Conservation (phyloP, 2,888 invertebrate genomes). For the Drosophila maculinotata region DNA sequence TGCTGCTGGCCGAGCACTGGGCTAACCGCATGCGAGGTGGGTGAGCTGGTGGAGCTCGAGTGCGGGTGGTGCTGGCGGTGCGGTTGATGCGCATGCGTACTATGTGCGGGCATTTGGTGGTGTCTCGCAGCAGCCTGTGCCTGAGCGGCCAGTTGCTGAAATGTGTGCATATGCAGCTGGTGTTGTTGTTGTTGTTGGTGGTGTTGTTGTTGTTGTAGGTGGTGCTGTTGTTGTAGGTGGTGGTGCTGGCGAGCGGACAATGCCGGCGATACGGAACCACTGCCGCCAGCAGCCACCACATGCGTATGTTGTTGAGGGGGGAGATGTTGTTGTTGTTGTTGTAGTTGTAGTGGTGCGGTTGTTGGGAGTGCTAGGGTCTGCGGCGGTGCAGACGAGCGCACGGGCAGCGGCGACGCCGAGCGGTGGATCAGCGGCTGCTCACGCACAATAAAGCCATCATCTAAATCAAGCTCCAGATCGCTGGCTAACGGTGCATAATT, state of each 20-base stretch:
- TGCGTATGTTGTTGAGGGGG: constrained; percentile 67
- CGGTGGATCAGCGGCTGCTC: constrained; percentile 84
- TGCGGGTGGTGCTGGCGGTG: constrained; percentile 72
- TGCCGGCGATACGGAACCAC: constrained; percentile 82
- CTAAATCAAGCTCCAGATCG: constrained; percentile 63
- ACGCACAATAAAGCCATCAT: constrained; percentile 78
- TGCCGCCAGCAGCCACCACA: constrained; percentile 72
- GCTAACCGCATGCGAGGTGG: constrained; percentile 82
- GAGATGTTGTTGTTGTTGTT: constrained; percentile 66
- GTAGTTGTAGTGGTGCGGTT: constrained; percentile 57
- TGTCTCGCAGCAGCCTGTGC: constrained; percentile 74
- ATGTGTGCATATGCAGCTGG: constrained; percentile 79
- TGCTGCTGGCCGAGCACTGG: constrained; percentile 73
- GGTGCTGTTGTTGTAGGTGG: constrained; percentile 68
- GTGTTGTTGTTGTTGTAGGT: constrained; percentile 64
- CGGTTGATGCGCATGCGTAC: constrained; percentile 68
- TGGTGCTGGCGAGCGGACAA: constrained; percentile 83
- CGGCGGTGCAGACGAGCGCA: constrained; percentile 83
- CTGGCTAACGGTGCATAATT: constrained; percentile 82
- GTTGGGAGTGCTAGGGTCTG: constrained; percentile 81
- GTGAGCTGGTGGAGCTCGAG: constrained; percentile 80
- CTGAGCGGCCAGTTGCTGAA: constrained; percentile 79
- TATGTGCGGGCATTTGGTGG: constrained; percentile 70
- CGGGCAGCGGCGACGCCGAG: constrained; percentile 82
- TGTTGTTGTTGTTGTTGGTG: constrained; percentile 76